phyloP scores from a whole-genome alignment of 2,888 invertebrate species.

The Aphelenchoides bicaudatus region DNA sequence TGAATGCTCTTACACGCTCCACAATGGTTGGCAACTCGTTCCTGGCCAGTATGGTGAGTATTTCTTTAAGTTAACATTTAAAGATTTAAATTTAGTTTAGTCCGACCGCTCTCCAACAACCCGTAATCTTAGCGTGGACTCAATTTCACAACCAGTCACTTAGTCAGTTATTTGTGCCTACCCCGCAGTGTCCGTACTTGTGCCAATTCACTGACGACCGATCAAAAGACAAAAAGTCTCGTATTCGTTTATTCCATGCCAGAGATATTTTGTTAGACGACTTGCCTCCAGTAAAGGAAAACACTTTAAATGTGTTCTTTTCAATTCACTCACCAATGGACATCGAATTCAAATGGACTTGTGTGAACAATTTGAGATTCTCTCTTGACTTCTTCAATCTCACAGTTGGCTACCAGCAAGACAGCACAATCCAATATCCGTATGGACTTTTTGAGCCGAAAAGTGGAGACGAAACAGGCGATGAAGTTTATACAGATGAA shows the following conservation, averaged over 20 bases:
- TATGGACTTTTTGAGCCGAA: slow-evolving; percentile 13
- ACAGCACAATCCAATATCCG: background rate
- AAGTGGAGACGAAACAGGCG: background rate
- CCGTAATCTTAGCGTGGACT: background rate
- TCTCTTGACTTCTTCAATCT: slow-evolving; percentile 16
- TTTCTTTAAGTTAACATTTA: background rate
- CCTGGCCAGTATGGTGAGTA: background rate
- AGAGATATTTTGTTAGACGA: slow-evolving; percentile 3
- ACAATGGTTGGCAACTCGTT: background rate
- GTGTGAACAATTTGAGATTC: too few relatives aligned
- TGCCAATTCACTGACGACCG: background rate
- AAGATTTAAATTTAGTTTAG: slow-evolving; percentile 4
- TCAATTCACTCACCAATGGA: slow-evolving; percentile 2
- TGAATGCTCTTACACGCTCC: background rate
- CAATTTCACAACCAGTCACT: background rate
- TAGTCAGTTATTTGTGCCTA: background rate
- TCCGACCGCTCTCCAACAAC: background rate
- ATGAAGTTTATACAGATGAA: background rate
- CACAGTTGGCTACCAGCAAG: background rate
- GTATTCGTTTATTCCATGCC: slow-evolving; percentile 5
- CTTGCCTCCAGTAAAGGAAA: background rate
- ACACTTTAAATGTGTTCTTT: slow-evolving; percentile 11
- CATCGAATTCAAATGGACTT: slow-evolving; percentile 13
- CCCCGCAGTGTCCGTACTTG: slow-evolving; percentile 1
- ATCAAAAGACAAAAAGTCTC: background rate